phyloP scores from a whole-genome alignment of 2,888 invertebrate genomes.

The Drosophila prostipennis region DNA sequence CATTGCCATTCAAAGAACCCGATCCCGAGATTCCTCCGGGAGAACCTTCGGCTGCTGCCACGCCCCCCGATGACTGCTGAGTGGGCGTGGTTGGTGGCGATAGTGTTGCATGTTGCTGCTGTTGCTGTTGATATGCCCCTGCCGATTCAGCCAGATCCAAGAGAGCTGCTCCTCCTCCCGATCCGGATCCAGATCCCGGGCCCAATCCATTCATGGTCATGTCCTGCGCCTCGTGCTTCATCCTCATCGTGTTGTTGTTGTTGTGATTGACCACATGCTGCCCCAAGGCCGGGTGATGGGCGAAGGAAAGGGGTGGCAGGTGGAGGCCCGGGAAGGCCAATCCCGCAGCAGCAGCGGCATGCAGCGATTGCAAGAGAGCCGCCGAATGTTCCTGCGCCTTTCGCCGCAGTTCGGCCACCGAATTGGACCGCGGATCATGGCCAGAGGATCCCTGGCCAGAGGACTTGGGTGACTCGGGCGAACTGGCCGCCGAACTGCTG shows the following conservation, averaged over 20 bases:
- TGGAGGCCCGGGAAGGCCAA: conserved; percentile 85
- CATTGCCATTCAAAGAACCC: conserved; percentile 50
- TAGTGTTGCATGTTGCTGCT: conserved; percentile 64
- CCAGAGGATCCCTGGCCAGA: conserved; percentile 46
- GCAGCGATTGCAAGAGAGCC: conserved; percentile 91
- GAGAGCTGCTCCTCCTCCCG: conserved; percentile 47
- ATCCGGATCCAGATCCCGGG: conserved; percentile 10
- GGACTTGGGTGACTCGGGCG: conserved; percentile 81
- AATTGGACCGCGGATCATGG: conserved; percentile 90
- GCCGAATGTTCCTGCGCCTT: conserved; percentile 98
- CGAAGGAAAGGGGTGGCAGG: conserved; percentile 84
- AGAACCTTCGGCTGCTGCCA: conserved; percentile 37
- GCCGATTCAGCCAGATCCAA: conserved; percentile 71
- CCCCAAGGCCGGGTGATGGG: conserved; percentile 82
- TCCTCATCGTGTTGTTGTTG: conserved; percentile 71
- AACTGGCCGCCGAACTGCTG: conserved; percentile 79
- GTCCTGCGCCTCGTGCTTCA: conserved; percentile 83
- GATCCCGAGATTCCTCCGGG: conserved; percentile 24
- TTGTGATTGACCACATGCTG: conserved; percentile 60
- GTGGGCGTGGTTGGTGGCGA: conserved; percentile 82
- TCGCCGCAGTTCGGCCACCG: conserved; percentile 95
- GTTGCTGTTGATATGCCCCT: conserved; percentile 62
- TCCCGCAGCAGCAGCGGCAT: conserved; percentile 85
- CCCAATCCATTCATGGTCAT: conserved; percentile 84
- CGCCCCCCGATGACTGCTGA: conserved; percentile 50